Percentiles rank a stretch among this genome's conserved stretches.
These are phyloP conservation scores for Rhadina sibilatrix DNA, from an alignment of 2,113 vertebrate genomes.

Conservation along the genomic window DNA sequence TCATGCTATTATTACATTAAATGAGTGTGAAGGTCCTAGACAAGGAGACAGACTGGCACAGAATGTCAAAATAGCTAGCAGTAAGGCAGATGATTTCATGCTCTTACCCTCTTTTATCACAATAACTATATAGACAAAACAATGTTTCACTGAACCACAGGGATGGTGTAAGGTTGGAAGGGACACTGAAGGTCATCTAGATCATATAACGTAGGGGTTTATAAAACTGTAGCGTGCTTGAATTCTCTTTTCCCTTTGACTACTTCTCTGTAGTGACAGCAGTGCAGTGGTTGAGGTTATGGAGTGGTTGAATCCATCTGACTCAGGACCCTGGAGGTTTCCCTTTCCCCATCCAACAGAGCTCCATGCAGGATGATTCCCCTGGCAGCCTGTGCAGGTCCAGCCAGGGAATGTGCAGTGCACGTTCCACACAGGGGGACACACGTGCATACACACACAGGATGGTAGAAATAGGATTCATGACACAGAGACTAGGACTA, in stretches of 20 bases:
- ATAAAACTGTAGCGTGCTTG: neutral
- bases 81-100: neutral
- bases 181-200: neutral
- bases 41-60: neutral
- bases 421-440: neutral
- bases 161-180: neutral
- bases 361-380: neutral
- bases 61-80: neutral
- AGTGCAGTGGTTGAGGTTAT: neutral
- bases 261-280: neutral
- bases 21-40: fast-evolving
- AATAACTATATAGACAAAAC: neutral
- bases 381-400: too few species aligned
- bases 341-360: neutral
- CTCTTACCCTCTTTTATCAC: neutral
- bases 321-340: fast-evolving
- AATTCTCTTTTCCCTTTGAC: neutral
- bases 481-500: neutral
- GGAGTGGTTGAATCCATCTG: neutral
- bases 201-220: neutral
- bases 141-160: neutral
- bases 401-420: neutral
- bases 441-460: too few species aligned
- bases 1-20: neutral
- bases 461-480: neutral